Conservation (phyloP, 2,797 vertebrate genomes). For the Heteromormyrus szaboi region DNA sequence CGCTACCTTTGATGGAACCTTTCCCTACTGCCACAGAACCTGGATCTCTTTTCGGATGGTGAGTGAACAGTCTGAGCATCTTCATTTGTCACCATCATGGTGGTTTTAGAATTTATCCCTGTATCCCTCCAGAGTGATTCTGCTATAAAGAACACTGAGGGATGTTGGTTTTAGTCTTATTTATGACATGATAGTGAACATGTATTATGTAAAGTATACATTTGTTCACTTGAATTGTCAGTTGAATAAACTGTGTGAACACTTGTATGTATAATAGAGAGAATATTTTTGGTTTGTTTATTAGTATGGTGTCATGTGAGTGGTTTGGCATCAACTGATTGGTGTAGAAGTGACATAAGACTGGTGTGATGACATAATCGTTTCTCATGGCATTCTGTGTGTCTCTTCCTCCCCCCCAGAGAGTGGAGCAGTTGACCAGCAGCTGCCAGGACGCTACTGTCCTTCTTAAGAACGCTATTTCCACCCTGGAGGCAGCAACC, state of each 20-base stretch:
- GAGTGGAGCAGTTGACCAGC: constrained; percentile 71
- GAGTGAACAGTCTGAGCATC: constrained; percentile 26
- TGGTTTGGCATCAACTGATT: neutral
- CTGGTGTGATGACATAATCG: neutral
- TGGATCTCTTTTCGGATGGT: constrained; percentile 85
- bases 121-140: neutral
- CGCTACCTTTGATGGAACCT: constrained; percentile 69
- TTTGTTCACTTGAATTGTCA: neutral
- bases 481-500: constrained; percentile 56
- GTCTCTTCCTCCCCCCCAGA: constrained; percentile 52
- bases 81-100: neutral
- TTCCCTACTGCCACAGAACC: constrained; percentile 73
- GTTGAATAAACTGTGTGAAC: neutral
- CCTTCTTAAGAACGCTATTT: constrained; percentile 71
- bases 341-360: neutral
- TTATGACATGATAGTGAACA: neutral
- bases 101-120: neutral
- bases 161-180: neutral
- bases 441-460: constrained; percentile 66
- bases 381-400: constrained; percentile 8
- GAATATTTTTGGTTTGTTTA: neutral
- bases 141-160: neutral
- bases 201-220: neutral
- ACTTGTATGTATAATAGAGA: neutral
- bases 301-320: neutral